Base-by-base conservation (phyloP, 2,113 vertebrate genomes). In the Hystrix brachyura region DNA sequence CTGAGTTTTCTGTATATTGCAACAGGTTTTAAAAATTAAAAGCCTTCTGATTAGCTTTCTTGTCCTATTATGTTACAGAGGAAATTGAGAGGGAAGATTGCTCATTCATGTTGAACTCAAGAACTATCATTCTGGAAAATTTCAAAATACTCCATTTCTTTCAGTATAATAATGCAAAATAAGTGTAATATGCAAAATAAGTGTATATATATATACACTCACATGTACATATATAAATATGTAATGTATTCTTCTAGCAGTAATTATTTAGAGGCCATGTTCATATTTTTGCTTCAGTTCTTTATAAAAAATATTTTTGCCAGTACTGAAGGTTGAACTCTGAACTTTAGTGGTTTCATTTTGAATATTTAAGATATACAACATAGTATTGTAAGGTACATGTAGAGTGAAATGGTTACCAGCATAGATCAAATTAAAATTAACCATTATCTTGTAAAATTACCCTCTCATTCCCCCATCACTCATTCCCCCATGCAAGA, bases 71-170 rank as follows among this genome's bases (percentile, higher is more conserved):
- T 74, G 5, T 57, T 60, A 84, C 9, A 72, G 60, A 90, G 55
- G 55, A 87, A 78, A 90, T 32, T 88, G 19, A 34, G 21, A 80
- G 15, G 0, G 6, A 62, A 43, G 14, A 81, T 78, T 59, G 21
- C 32, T 87, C 72, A 87, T 46, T 87, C 48, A 55, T 85, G 46
- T 69, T 57, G 76, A 87, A 80, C 25, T 25, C 57, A 94, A 92
- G 18, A 21, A 21, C 25, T 46, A 21, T 53, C 9, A 5, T 57
- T 87, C 27, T 18, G 46, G 29, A 69, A 85, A 89, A 60, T 25
- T 79, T 84, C 8, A 88, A 62, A 7, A 7, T 17, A 82, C 18
- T 80, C 43, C n/a, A 62, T 91, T 89, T 0, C 10, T 72, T 86
- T 92, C 13, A 60, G 53, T 78, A 87, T n/a, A 65, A 80, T 15